Percentiles rank a stretch among this genome's conserved stretches.
These are phyloP conservation scores for Halocynthia roretzi DNA, from an alignment of 23 tunicate species.

Conservation along the genomic window DNA sequence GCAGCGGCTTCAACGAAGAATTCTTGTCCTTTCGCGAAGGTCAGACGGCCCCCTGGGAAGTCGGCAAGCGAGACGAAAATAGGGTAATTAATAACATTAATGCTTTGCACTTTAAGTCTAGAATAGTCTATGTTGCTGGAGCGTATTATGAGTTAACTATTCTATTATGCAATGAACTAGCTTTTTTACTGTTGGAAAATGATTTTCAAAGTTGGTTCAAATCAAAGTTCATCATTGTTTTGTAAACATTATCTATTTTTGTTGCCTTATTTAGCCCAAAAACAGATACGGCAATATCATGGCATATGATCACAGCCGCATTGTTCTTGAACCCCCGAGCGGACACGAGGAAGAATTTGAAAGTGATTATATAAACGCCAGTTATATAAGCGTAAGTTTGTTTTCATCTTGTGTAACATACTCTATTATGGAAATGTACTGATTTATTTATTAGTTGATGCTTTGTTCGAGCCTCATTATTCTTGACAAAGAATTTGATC, in stretches of 20 bases:
- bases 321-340: constrained; percentile 45
- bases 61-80: constrained; percentile 55
- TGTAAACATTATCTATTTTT: not conserved
- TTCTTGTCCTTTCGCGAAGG: constrained; percentile 72
- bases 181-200: not conserved
- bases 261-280: constrained; percentile 22
- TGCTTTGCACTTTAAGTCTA: not conserved
- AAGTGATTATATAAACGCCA: constrained; percentile 92
- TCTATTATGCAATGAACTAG: not conserved
- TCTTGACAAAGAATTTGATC: not conserved
- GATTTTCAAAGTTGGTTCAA: not conserved
- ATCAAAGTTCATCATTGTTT: not conserved
- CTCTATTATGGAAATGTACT: not conserved
- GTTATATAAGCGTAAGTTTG: constrained; percentile 54
- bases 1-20: constrained; percentile 94
- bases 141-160: not conserved
- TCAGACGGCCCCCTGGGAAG: constrained; percentile 70
- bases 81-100: constrained; percentile 9
- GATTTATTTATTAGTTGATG: not conserved
- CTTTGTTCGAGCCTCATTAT: not conserved
- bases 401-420: not conserved
- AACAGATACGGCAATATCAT: constrained; percentile 91
- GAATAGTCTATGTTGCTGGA: not conserved
- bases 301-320: constrained; percentile 97
- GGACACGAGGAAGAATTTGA: constrained; percentile 55